These are phyloP conservation scores for Calidris pygmaea DNA, from an alignment of 2,113 vertebrate genomes.

Conservation along the genomic window DNA sequence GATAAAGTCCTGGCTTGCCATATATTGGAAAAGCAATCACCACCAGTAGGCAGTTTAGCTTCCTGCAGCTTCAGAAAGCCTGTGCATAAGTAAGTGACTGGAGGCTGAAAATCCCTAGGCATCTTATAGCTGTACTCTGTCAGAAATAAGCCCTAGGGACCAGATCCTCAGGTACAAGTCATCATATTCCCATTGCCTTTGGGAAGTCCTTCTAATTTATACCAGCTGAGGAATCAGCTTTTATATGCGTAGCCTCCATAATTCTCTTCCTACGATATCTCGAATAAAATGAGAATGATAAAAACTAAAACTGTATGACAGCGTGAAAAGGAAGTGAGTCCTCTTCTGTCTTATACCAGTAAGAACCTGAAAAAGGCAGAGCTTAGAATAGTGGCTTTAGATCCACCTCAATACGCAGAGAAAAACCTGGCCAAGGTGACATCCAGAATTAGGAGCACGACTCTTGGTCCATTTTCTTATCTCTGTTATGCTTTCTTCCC, in stretches of 20 bases:
- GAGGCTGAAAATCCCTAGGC: slow-evolving; percentile 34
- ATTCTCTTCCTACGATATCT: neutral
- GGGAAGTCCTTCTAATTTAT: slow-evolving; percentile 8
- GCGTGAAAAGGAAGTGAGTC: neutral
- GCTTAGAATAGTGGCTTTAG: neutral
- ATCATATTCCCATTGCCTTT: neutral
- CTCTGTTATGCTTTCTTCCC: neutral
- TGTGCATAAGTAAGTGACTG: neutral
- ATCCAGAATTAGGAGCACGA: neutral
- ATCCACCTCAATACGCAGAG: neutral
- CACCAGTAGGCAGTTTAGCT: slow-evolving; percentile 24
- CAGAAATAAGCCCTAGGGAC: slow-evolving; percentile 13
- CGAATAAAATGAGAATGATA: neutral
- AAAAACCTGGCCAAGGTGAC: neutral
- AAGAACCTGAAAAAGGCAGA: neutral
- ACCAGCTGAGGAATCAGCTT: neutral
- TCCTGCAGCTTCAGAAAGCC: neutral
- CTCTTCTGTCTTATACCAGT: neutral
- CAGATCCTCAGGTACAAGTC: neutral
- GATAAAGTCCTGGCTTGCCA: slow-evolving; percentile 14
- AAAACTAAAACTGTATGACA: neutral
- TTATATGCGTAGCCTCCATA: neutral
- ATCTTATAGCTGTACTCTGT: neutral
- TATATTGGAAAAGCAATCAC: slow-evolving; percentile 16
- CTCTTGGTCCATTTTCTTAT: neutral